These are phyloP conservation scores for Thereva nobilitata DNA, from an alignment of 2,888 invertebrate species.

Conservation along the genomic window DNA sequence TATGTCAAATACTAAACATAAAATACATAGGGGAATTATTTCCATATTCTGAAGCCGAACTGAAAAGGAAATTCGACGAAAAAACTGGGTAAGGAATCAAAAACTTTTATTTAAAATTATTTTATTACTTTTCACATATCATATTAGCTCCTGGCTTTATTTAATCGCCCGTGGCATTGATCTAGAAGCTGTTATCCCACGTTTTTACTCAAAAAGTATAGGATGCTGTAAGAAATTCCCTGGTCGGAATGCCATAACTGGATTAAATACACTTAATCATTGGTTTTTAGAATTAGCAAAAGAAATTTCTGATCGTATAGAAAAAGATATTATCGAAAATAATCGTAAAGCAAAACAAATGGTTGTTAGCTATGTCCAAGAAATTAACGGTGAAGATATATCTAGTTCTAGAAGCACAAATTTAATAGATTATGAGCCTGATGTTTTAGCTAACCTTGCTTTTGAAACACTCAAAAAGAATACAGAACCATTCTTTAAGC, in stretches of 20 bases:
- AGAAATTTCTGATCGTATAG: slow-evolving; percentile 82
- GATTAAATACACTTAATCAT: slow-evolving; percentile 68
- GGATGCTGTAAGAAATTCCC: slow-evolving; percentile 95
- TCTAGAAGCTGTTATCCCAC: slow-evolving; percentile 80
- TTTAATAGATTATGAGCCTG: slow-evolving; percentile 67
- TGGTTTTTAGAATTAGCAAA: slow-evolving; percentile 81
- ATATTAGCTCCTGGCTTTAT: slow-evolving; percentile 75
- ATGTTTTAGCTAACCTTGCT: slow-evolving; percentile 68
- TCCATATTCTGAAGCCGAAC: slow-evolving; percentile 69
- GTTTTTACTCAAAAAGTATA: slow-evolving; percentile 88
- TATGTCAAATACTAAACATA: slow-evolving; percentile 74
- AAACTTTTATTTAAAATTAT: slow-evolving; percentile 4
- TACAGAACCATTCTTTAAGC: slow-evolving; percentile 54
- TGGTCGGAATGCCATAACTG: slow-evolving; percentile 74
- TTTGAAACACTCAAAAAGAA: slow-evolving; percentile 70
- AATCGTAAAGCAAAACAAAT: slow-evolving; percentile 77
- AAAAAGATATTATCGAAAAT: slow-evolving; percentile 79
- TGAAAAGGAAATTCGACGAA: slow-evolving; percentile 77
- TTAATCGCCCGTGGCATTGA: slow-evolving; percentile 87
- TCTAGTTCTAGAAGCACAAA: slow-evolving; percentile 69
- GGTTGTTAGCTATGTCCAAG: slow-evolving; percentile 71
- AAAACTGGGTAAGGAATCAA: slow-evolving; percentile 75
- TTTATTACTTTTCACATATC: background rate
- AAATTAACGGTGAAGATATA: slow-evolving; percentile 62
- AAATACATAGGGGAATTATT: slow-evolving; percentile 80